phyloP scores from a whole-genome alignment of 2,113 vertebrate genomes.

The Gallinago undulata region DNA sequence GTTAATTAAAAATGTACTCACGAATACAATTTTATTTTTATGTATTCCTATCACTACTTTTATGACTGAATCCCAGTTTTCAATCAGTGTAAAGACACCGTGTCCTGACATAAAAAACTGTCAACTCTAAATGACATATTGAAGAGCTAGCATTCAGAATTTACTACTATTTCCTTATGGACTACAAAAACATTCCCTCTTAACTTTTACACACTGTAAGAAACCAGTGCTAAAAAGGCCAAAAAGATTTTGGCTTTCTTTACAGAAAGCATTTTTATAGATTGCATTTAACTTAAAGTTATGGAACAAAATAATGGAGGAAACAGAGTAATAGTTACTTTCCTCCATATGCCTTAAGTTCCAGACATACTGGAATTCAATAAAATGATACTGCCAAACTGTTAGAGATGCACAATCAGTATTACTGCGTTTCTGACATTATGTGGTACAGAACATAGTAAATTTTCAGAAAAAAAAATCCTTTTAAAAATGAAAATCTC shows the following conservation, averaged over 20 bases:
- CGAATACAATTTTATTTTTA: neutral
- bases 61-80: neutral
- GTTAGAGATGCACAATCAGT: neutral
- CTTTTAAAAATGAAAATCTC: neutral
- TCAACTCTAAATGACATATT: neutral
- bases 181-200: constrained; percentile 13
- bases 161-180: neutral
- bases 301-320: constrained; percentile 32
- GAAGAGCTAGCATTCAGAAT: neutral
- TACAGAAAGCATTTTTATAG: constrained; percentile 19
- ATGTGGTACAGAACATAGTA: neutral
- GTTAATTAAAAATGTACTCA: neutral
- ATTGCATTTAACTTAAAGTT: constrained; percentile 13
- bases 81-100: neutral
- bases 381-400: constrained; percentile 28
- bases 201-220: neutral
- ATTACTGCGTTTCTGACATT: constrained; percentile 11
- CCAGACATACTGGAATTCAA: constrained; percentile 47
- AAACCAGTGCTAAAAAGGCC: neutral
- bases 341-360: neutral
- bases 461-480: neutral
- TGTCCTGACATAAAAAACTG: neutral
- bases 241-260: constrained; percentile 9
- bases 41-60: neutral
- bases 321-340: constrained; percentile 27